A percentile compares a stretch with the other conserved stretches of the same genome.
These are phyloP conservation scores for Lepeophtheirus salmonis DNA, from an alignment of 1,140 invertebrate genomes.

Conservation along the genomic window DNA sequence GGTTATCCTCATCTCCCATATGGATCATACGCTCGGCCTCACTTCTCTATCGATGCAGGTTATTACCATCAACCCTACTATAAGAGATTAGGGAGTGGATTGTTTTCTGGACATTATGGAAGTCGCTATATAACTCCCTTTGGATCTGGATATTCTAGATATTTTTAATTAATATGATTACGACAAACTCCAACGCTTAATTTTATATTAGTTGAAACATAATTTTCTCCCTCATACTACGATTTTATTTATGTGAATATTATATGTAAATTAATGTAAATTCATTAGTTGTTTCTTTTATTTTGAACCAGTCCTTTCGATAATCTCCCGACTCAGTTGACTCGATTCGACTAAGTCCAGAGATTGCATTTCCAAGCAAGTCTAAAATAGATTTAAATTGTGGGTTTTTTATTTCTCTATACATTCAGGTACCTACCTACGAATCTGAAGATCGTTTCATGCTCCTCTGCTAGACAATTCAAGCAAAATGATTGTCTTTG, in stretches of 20 bases:
- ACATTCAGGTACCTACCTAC: background rate
- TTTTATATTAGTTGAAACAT: background rate
- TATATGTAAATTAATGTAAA: background rate
- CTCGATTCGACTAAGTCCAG: background rate
- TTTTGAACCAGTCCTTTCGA: background rate
- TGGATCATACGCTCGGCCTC: background rate
- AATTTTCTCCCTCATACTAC: no score
- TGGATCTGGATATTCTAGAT: background rate
- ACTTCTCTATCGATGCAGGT: background rate
- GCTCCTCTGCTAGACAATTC: background rate
- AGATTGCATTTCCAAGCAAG: background rate
- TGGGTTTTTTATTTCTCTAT: background rate
- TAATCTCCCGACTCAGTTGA: background rate
- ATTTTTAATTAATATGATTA: no score
- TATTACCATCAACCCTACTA: background rate
- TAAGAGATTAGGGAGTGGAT: background rate
- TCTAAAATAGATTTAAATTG: no score
- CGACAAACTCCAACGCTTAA: no score
- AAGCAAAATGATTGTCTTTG: background rate
- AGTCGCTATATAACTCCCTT: background rate
- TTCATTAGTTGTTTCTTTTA: background rate
- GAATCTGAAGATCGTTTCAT: background rate
- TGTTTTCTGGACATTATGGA: background rate
- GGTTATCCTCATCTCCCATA: background rate
- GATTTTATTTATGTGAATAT: no score